phyloP scores from a whole-genome alignment of 2,113 vertebrate species.

The Peromyscus leucopus region DNA sequence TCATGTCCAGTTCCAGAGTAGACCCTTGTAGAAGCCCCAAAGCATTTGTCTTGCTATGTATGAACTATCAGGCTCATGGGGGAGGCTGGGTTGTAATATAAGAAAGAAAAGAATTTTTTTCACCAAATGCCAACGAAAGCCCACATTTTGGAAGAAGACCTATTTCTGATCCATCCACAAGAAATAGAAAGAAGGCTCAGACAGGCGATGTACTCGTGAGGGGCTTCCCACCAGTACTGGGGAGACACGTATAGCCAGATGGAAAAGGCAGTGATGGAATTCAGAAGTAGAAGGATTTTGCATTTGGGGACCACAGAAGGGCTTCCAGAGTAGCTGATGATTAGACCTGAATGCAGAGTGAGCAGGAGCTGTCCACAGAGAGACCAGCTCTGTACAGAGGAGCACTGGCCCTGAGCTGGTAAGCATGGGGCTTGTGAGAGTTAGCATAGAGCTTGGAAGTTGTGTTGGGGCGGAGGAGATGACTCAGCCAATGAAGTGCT shows the following conservation, averaged over 20 bases:
- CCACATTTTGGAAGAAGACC: background rate
- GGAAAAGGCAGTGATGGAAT: background rate
- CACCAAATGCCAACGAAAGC: background rate
- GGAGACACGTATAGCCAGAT: background rate
- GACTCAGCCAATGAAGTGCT: too few relatives aligned
- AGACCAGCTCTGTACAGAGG: background rate
- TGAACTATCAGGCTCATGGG: background rate
- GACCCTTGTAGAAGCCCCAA: background rate
- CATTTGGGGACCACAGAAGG: background rate
- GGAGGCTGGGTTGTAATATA: background rate
- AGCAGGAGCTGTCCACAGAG: background rate
- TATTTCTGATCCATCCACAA: background rate
- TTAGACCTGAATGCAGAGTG: background rate
- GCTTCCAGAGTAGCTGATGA: background rate
- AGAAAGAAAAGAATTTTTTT: slow-evolving; percentile 1
- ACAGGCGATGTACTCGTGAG: background rate
- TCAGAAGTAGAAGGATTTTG: background rate
- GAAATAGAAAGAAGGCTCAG: background rate
- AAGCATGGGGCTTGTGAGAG: background rate
- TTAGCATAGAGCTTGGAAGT: background rate
- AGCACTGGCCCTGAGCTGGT: background rate
- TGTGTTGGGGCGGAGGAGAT: background rate
- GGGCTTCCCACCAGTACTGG: background rate
- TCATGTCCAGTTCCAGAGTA: background rate
- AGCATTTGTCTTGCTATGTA: background rate